A percentile compares a stretch with the other conserved stretches of the same genome.
Conservation (phyloP, 2,113 vertebrate species). For the Addax nasomaculatus region DNA sequence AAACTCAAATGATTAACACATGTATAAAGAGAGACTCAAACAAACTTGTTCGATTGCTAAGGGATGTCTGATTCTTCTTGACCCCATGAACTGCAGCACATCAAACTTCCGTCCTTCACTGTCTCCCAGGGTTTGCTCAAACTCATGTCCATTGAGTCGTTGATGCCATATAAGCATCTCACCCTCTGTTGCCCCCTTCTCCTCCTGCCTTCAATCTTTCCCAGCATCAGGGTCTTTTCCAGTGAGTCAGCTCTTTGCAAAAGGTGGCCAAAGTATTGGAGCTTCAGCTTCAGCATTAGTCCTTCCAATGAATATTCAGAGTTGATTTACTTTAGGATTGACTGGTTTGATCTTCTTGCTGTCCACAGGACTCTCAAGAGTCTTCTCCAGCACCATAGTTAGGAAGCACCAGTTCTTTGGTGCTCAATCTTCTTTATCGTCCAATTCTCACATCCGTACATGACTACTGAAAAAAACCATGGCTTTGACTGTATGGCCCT, state of each 20-base stretch:
- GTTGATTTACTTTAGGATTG: neutral
- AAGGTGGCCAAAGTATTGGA: neutral
- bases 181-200: neutral
- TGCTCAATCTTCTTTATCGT: neutral
- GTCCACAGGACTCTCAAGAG: neutral
- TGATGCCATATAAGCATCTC: neutral
- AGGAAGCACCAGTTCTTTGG: neutral
- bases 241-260: neutral
- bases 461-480: neutral
- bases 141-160: neutral
- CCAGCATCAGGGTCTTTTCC: neutral
- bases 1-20: neutral
- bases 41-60: accelerated
- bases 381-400: neutral
- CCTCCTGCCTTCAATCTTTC: neutral
- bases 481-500: neutral
- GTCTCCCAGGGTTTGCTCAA: neutral
- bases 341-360: neutral
- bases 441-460: neutral
- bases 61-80: neutral
- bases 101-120: neutral
- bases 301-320: neutral
- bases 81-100: neutral
- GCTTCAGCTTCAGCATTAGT: neutral
- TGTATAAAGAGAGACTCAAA: neutral